Evolutionary conservation across 2,797 vertebrate species (phyloP), one percentile per base, ranked within the genome.

Genomic region (Dicrostonyx torquatus): DNA sequence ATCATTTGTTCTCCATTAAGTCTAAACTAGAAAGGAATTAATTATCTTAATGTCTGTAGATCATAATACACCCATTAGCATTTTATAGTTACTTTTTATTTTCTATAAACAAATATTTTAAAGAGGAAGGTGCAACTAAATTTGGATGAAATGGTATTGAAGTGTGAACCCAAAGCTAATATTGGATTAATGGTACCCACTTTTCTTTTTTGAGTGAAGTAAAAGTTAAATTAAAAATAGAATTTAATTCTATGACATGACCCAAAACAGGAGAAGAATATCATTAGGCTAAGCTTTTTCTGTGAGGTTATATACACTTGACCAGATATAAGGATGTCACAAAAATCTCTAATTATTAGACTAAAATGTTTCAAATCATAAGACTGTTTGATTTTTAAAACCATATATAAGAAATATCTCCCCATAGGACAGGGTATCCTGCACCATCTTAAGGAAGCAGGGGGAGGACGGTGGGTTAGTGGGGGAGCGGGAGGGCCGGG

Each of bases 161-260:
- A 96, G 29, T 93, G 55, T 91, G 72, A 31, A 82, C 68, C 70
- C 91, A 40, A 76, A 87, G n/a, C 87, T 93, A 94, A 94, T 90
- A 87, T 62, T 93, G 95, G 45, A 94, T 95, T 94, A 95, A 96
- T 88, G 53, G 48, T n/a, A 86, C 96, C 93, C 89, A 66, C 75
- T 92, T 80, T 31, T 75, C 31, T 87, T 75, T 83, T 90, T 90
- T 90, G 58, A 90, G 31, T 62, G 68, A 95, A 95, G 58, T 58
- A 89, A 95, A 76, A 86, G 50, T 93, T 94, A 96, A 96, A 95
- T 94, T 92, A 95, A 93, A 94, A 92, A 60, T 82, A 73, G 64
- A 85, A 86, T 80, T 68, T 90, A 95, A 94, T 87, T 60, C 53
- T 86, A 22, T 80, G 53, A 83, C 34, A 73, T 72, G 89, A 96